Percentiles rank a stretch among this genome's conserved stretches.
These are phyloP conservation scores for Penaeus monodon DNA, from an alignment of 2,888 invertebrate genomes.

Conservation along the genomic window DNA sequence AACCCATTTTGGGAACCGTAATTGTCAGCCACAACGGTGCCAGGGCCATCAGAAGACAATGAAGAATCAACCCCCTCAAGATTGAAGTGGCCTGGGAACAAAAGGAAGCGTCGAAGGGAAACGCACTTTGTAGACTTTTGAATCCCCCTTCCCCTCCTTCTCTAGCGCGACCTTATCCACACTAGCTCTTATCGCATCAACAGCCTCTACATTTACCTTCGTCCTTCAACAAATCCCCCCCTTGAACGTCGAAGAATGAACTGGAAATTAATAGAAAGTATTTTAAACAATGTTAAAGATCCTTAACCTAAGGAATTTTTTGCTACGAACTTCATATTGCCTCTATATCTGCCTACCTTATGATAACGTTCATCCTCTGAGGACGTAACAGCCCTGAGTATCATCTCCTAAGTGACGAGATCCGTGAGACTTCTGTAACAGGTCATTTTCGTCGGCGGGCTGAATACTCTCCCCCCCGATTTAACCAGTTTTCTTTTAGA, in stretches of 20 bases:
- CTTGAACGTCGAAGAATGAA: conserved; percentile 51
- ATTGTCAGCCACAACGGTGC: conserved; percentile 40
- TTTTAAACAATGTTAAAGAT: no score
- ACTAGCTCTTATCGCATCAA: conserved; percentile 43
- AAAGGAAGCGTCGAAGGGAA: conserved; percentile 40
- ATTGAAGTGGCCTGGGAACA: conserved; percentile 33
- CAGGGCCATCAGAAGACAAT: conserved; percentile 32
- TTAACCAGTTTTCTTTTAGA: conserved; percentile 18
- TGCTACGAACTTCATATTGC: no score
- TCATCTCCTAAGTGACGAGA: conserved; percentile 20
- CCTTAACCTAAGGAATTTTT: no score
- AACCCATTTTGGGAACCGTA: conserved; percentile 25
- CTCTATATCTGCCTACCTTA: conserved; percentile 9
- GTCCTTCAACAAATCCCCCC: conserved; percentile 49
- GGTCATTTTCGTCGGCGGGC: conserved; percentile 14
- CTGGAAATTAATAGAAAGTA: conserved; percentile 2
- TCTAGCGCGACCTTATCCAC: conserved; percentile 44
- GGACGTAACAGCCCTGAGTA: conserved; percentile 19
- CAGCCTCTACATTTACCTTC: conserved; percentile 48
- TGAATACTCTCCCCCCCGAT: neutral
- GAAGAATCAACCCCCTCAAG: conserved; percentile 33
- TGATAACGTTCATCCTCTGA: conserved; percentile 28
- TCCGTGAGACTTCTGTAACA: conserved; percentile 31
- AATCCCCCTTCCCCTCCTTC: conserved; percentile 53
- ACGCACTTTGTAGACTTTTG: conserved; percentile 30